phyloP scores from a whole-genome alignment of 2,888 invertebrate species.

The Drosophila mercatorum region DNA sequence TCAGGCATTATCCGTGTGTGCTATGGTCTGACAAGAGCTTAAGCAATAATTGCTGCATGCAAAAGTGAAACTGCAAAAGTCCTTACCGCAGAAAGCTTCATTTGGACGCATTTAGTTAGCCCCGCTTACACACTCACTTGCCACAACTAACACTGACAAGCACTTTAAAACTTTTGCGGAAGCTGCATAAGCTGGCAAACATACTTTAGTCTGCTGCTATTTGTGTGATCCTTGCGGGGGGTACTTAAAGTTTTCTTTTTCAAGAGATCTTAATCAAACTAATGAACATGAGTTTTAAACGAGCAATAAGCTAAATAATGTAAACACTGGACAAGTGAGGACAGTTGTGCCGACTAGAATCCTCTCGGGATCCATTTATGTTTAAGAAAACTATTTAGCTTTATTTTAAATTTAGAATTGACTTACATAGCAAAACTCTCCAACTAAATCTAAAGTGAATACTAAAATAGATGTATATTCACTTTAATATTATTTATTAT shows the following conservation, averaged over 20 bases:
- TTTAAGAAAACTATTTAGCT: too few species aligned
- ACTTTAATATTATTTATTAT: too few species aligned
- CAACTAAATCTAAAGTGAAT: too few species aligned
- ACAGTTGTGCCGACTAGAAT: background rate
- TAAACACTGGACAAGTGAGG: background rate
- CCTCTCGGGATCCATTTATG: background rate
- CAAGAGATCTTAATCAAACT: background rate
- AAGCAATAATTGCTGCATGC: conserved; percentile 8
- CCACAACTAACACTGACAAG: conserved; percentile 60
- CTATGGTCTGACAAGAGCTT: conserved; percentile 4
- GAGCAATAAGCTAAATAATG: background rate
- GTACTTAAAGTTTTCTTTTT: too few species aligned
- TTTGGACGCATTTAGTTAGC: conserved; percentile 11
- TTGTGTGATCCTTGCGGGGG: background rate
- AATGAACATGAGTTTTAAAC: background rate
- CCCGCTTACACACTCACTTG: conserved; percentile 10
- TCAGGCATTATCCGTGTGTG: background rate
- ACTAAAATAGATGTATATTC: too few species aligned
- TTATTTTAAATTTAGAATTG: too few species aligned
- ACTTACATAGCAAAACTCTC: too few species aligned
- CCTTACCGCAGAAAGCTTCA: conserved; percentile 5
- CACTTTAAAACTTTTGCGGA: conserved; percentile 57
- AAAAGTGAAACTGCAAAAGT: conserved; percentile 12
- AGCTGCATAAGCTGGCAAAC: conserved; percentile 30
- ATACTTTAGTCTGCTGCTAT: background rate